A percentile compares a stretch with the other conserved stretches of the same genome.
phyloP scores from a whole-genome alignment of 23 tunicate species.

The Oikopleura vanhoeffeni region DNA sequence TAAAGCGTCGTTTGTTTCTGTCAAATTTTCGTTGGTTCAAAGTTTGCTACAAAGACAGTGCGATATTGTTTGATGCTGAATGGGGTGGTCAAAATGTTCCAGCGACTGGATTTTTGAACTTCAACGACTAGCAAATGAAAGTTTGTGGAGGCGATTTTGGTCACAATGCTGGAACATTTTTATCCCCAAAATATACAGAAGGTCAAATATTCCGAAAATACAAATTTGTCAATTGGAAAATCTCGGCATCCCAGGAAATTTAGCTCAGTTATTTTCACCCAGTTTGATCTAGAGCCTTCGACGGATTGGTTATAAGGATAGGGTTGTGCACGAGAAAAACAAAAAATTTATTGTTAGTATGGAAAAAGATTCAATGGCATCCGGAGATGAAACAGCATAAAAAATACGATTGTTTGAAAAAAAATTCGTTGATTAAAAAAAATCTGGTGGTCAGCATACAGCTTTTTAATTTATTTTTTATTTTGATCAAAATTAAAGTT shows the following conservation, averaged over 20 bases:
- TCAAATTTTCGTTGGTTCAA: too few relatives aligned
- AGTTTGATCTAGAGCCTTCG: neutral
- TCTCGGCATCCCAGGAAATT: neutral
- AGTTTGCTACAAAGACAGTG: too few relatives aligned
- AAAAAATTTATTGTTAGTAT: too few relatives aligned
- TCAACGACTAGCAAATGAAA: constrained; percentile 35
- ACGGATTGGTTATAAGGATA: neutral
- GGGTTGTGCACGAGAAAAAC: too few relatives aligned
- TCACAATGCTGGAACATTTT: constrained; percentile 43
- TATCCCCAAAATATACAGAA: constrained; percentile 48
- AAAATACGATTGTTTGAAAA: too few relatives aligned
- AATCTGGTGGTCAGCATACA: too few relatives aligned
- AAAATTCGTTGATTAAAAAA: too few relatives aligned
- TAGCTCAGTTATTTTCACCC: neutral
- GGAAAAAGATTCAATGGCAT: too few relatives aligned
- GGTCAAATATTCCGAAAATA: neutral
- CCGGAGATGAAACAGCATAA: too few relatives aligned
- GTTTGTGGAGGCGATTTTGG: constrained; percentile 78
- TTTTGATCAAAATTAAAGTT: too few relatives aligned
- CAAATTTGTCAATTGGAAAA: neutral
- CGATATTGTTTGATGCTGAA: neutral
- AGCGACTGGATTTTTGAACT: constrained; percentile 33
- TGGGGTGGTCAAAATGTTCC: neutral
- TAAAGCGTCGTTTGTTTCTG: too few relatives aligned
- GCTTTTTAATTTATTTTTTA: too few relatives aligned